phyloP scores from a whole-genome alignment of 2,797 vertebrate species.

The Mionectes olivaceus region DNA sequence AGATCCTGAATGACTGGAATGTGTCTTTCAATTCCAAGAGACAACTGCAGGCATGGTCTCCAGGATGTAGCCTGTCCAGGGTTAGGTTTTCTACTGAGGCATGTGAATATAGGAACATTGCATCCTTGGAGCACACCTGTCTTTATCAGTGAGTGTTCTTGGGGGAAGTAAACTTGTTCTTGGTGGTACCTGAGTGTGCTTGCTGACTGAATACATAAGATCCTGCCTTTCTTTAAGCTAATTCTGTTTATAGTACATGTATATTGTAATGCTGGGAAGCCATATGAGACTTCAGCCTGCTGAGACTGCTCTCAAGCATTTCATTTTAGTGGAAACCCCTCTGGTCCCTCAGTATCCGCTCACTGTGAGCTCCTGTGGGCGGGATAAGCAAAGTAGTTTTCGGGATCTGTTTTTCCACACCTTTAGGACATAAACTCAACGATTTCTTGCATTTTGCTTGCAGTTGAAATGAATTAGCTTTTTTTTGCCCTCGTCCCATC shows the following conservation, averaged over 20 bases:
- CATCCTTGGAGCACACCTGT: not conserved
- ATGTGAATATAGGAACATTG: rapidly evolving
- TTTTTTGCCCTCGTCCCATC: rapidly evolving
- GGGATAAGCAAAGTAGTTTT: rapidly evolving
- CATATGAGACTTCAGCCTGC: rapidly evolving
- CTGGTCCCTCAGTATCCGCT: rapidly evolving
- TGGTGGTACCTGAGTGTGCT: rapidly evolving
- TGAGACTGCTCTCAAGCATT: not conserved
- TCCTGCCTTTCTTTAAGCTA: not conserved
- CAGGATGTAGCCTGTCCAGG: not conserved
- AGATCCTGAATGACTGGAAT: not conserved
- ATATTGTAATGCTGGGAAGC: not conserved
- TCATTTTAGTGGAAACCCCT: rapidly evolving
- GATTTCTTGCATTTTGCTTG: rapidly evolving
- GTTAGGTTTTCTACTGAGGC: not conserved
- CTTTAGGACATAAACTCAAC: rapidly evolving
- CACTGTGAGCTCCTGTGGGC: rapidly evolving
- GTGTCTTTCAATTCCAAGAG: not conserved
- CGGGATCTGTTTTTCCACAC: rapidly evolving
- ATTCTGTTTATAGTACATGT: not conserved
- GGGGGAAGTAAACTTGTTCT: not conserved
- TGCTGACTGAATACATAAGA: rapidly evolving
- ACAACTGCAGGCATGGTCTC: rapidly evolving
- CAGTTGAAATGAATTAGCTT: rapidly evolving
- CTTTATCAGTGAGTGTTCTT: too few relatives aligned